Conservation (phyloP, 2,888 invertebrate species). For the Rhynchonema sp. region DNA sequence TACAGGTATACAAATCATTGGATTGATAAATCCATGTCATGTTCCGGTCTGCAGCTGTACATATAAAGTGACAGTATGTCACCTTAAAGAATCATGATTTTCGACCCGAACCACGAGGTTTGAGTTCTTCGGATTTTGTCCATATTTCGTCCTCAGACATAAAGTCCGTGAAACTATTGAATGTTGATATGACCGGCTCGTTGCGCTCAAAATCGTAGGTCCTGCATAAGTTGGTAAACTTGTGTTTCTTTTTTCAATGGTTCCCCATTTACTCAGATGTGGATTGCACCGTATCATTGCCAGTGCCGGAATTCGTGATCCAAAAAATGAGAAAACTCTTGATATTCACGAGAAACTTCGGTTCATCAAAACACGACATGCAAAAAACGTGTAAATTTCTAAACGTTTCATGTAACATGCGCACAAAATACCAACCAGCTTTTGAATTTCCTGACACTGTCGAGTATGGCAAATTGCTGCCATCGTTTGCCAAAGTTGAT, state of each 20-base stretch:
- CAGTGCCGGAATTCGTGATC: too few species aligned
- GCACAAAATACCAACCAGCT: conserved; percentile 48
- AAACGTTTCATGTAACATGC: not conserved
- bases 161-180: conserved; percentile 87
- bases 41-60: too few species aligned
- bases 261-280: not conserved
- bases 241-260: not conserved
- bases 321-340: too few species aligned
- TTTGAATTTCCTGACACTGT: conserved; percentile 91
- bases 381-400: too few species aligned
- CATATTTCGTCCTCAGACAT: conserved; percentile 93
- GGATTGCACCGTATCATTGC: too few species aligned
- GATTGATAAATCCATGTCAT: too few species aligned
- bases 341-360: too few species aligned
- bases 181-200: conserved; percentile 77
- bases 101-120: conserved; percentile 47
- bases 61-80: too few species aligned
- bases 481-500: conserved; percentile 93
- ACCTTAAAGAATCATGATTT: too few species aligned
- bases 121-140: conserved; percentile 90
- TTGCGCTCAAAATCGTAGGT: conserved; percentile 78
- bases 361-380: not conserved
- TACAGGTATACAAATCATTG: too few species aligned
- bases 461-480: conserved; percentile 94
- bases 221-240: conserved; percentile 34